These are phyloP conservation scores for Vidua macroura DNA, from an alignment of 2,113 vertebrate species.

Conservation along the genomic window DNA sequence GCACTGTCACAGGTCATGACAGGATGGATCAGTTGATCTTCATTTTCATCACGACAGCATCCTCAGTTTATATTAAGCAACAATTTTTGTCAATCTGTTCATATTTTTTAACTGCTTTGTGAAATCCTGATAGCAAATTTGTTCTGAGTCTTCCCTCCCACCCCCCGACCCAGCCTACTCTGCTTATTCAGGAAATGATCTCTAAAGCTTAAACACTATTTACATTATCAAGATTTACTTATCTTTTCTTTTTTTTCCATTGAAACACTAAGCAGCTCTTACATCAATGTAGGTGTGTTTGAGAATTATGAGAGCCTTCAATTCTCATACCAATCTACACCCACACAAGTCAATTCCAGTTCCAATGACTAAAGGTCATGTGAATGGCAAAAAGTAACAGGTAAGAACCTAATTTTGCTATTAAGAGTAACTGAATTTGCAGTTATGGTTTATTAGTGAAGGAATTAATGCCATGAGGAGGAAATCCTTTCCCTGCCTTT, in stretches of 20 bases:
- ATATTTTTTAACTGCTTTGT: background rate
- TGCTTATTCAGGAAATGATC: constrained; percentile 33
- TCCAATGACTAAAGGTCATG: constrained; percentile 71
- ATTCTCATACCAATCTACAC: constrained; percentile 80
- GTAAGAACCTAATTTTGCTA: constrained; percentile 44
- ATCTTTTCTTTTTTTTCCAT: constrained; percentile 65
- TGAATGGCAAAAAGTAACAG: constrained; percentile 66
- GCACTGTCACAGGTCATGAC: background rate
- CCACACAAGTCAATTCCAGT: constrained; percentile 76
- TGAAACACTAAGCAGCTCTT: constrained; percentile 58
- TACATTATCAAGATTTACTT: constrained; percentile 68
- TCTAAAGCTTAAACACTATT: constrained; percentile 47
- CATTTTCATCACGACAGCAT: background rate
- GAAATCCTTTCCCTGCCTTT: background rate
- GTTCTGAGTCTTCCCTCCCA: background rate
- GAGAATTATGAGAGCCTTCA: constrained; percentile 71
- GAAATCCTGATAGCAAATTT: background rate
- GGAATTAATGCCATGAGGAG: background rate
- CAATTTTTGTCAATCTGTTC: background rate
- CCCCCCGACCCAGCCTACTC: background rate
- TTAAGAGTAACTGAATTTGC: constrained; percentile 47
- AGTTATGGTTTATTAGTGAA: constrained; percentile 39
- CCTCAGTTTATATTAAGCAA: background rate
- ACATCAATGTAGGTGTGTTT: constrained; percentile 73
- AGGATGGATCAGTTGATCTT: background rate